Percentiles rank a stretch among this genome's conserved stretches.
Conservation (phyloP, 1,140 invertebrate genomes). For the Drosophila sturtevanti region DNA sequence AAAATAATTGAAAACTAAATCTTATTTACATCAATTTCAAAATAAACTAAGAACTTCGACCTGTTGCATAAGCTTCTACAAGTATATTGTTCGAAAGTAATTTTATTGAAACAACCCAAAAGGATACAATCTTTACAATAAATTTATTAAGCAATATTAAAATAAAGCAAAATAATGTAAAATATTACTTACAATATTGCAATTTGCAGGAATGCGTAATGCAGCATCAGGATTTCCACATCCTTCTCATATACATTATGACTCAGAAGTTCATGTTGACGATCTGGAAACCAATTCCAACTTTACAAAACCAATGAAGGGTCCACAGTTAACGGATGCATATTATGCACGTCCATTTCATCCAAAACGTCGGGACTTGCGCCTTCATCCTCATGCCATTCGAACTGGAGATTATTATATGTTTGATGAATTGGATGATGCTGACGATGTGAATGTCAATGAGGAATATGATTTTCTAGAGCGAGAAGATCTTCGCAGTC, state of each 20-base stretch:
- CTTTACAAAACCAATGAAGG: background rate
- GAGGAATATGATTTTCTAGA: conserved; percentile 66
- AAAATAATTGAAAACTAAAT: too few relatives aligned
- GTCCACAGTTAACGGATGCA: conserved; percentile 12
- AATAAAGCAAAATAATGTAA: too few relatives aligned
- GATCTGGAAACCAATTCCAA: background rate
- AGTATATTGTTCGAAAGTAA: too few relatives aligned
- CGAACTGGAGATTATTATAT: conserved; percentile 65
- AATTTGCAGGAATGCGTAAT: background rate
- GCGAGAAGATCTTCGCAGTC: conserved; percentile 44
- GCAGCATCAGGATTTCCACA: background rate
- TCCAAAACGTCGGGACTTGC: conserved; percentile 44
- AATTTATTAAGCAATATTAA: too few relatives aligned
- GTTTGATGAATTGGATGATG: conserved; percentile 55
- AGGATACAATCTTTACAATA: too few relatives aligned
- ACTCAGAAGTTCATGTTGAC: background rate
- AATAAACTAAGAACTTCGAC: too few relatives aligned
- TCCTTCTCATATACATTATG: background rate
- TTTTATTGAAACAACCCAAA: too few relatives aligned
- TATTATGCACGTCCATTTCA: conserved; percentile 24
- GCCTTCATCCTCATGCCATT: conserved; percentile 58
- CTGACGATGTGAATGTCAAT: conserved; percentile 46
- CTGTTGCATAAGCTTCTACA: too few relatives aligned
- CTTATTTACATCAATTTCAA: too few relatives aligned
- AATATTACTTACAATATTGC: too few relatives aligned